phyloP scores from a whole-genome alignment of 2,113 vertebrate species.

The Colius striatus region DNA sequence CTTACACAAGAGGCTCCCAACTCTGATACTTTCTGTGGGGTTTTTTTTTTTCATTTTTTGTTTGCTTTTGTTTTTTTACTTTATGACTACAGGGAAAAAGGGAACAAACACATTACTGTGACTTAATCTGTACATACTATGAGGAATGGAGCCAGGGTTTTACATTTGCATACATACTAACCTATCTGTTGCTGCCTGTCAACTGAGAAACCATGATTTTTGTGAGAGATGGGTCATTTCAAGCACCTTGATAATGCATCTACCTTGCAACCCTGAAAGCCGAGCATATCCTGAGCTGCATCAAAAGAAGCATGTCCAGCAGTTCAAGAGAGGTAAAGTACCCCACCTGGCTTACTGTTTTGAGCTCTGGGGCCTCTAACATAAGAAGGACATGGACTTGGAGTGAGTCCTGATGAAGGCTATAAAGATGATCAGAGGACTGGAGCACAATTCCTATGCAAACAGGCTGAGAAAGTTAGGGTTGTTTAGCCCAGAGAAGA shows the following conservation, averaged over 20 bases:
- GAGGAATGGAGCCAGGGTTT: background rate
- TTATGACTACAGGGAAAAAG: background rate
- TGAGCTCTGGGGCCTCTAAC: too few relatives aligned
- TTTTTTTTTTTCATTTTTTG: background rate
- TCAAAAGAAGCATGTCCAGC: too few relatives aligned
- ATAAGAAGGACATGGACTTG: too few relatives aligned
- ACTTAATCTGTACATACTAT: background rate
- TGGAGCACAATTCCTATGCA: too few relatives aligned
- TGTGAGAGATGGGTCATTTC: background rate
- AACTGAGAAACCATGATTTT: background rate
- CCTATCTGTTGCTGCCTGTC: background rate
- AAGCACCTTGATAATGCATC: background rate
- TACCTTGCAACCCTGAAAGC: background rate
- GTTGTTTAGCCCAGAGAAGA: too few relatives aligned
- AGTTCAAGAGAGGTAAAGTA: too few relatives aligned
- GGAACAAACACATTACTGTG: background rate
- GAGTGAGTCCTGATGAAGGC: too few relatives aligned
- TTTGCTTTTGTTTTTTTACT: background rate
- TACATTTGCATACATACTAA: background rate
- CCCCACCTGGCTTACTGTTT: too few relatives aligned
- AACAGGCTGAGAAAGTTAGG: too few relatives aligned
- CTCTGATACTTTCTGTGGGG: background rate
- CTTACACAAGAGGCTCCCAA: background rate
- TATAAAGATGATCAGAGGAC: too few relatives aligned
- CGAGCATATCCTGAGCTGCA: too few relatives aligned